A percentile compares a stretch with the other conserved stretches of the same genome.
These are phyloP conservation scores for Hoplodrina blanda DNA, from an alignment of 2,888 invertebrate genomes.

Conservation along the genomic window DNA sequence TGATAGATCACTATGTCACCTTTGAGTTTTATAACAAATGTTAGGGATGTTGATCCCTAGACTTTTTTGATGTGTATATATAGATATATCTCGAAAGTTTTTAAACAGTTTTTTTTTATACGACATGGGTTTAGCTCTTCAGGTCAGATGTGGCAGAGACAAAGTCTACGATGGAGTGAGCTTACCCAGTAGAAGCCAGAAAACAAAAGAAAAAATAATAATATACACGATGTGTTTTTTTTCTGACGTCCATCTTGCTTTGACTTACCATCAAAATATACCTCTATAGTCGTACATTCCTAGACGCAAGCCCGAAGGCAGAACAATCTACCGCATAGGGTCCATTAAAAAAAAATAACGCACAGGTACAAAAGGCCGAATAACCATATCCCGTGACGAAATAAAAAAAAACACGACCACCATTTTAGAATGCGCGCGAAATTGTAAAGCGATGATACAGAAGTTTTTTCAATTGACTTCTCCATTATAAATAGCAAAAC, in stretches of 20 bases:
- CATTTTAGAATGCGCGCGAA: conserved; percentile 77
- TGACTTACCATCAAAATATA: conserved; percentile 26
- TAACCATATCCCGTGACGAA: conserved; percentile 74
- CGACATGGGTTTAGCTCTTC: no score
- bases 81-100: background rate
- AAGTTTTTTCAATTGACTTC: conserved; percentile 65
- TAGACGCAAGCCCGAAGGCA: conserved; percentile 67
- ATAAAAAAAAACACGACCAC: conserved; percentile 53
- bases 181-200: no score
- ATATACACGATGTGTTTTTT: background rate
- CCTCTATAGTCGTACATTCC: conserved; percentile 72
- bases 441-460: conserved; percentile 74
- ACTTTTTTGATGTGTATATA: no score
- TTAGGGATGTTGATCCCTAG: no score
- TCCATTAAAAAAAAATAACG: conserved; percentile 70
- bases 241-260: conserved; percentile 1
- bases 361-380: conserved; percentile 77
- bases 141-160: no score
- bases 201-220: background rate
- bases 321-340: conserved; percentile 39
- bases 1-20: no score
- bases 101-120: background rate
- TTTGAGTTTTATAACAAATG: no score
- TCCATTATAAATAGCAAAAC: conserved; percentile 59
- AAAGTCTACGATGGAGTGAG: no score